Conservation (phyloP, 2,797 vertebrate species). For the Picus viridis region DNA sequence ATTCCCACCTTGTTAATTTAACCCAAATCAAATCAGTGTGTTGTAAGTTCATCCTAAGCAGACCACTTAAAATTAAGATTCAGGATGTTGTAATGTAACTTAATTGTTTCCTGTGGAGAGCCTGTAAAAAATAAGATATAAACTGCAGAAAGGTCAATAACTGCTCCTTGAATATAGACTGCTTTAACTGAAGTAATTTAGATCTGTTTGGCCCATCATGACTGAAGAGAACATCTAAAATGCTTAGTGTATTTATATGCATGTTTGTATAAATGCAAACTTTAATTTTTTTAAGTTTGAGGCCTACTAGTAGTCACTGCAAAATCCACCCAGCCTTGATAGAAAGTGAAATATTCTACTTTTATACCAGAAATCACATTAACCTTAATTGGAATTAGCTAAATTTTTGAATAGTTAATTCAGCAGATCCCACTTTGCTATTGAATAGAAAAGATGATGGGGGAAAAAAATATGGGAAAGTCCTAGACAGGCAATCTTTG, state of each 20-base stretch:
- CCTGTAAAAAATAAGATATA: neutral
- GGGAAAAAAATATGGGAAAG: neutral
- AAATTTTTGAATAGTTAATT: neutral
- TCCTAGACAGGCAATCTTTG: neutral
- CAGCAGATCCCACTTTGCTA: neutral
- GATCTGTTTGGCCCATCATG: neutral
- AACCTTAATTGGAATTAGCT: neutral
- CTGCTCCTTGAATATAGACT: neutral
- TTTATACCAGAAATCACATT: neutral
- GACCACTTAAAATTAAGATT: neutral
- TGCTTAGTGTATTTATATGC: neutral
- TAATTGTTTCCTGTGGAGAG: neutral
- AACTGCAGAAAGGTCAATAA: neutral
- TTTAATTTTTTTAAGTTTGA: neutral
- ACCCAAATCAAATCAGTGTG: neutral
- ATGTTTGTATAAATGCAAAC: neutral
- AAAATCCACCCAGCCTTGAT: neutral
- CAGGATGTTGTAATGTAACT: neutral
- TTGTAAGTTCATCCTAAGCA: neutral
- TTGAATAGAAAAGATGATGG: neutral
- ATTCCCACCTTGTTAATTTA: too few relatives aligned
- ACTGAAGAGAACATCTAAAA: neutral
- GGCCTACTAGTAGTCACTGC: neutral
- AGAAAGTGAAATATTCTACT: neutral
- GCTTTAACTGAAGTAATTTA: neutral